A percentile compares a stretch with the other conserved stretches of the same genome.
Evolutionary conservation across 1,140 invertebrate genomes (phyloP).

Genomic region (Drosophila ambigua): DNA sequence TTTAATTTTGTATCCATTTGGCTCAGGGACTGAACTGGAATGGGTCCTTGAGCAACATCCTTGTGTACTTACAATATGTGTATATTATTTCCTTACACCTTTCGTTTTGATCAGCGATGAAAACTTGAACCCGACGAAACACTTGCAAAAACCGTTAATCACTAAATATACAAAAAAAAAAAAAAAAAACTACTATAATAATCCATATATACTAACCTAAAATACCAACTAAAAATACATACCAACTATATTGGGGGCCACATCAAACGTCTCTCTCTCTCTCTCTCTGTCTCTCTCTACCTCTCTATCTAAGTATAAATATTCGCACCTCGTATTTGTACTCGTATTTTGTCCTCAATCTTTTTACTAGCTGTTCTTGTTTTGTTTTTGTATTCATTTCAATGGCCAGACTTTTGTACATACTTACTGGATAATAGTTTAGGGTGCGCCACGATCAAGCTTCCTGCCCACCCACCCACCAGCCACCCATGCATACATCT

Average conservation of each 20-base stretch:
- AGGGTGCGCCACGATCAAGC: slow-evolving; percentile 4
- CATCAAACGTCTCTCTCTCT: slow-evolving; percentile 37
- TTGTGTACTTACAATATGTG: slow-evolving; percentile 6
- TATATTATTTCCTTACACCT: slow-evolving; percentile 44
- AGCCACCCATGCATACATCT: slow-evolving; percentile 8
- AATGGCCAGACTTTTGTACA: slow-evolving; percentile 73
- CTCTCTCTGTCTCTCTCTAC: slow-evolving; percentile 30
- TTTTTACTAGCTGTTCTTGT: slow-evolving; percentile 41
- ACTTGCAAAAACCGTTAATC: slow-evolving; percentile 74
- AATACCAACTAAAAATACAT: slow-evolving; percentile 44
- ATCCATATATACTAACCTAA: slow-evolving; percentile 63
- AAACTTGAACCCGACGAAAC: slow-evolving; percentile 84
- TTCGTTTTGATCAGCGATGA: slow-evolving; percentile 65
- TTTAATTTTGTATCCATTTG: slow-evolving; percentile 13
- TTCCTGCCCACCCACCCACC: not conserved
- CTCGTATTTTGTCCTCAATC: slow-evolving; percentile 30
- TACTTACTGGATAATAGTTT: slow-evolving; percentile 35
- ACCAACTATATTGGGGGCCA: slow-evolving; percentile 18
- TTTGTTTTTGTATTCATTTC: slow-evolving; percentile 31
- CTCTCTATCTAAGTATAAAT: slow-evolving; percentile 36
- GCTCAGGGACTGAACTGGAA: slow-evolving; percentile 5
- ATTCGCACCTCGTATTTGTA: slow-evolving; percentile 38
- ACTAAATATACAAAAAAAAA: slow-evolving; percentile 51
- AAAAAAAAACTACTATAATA: slow-evolving; percentile 22
- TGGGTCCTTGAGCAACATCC: slow-evolving; percentile 23